Evolutionary conservation across 2,113 vertebrate genomes (phyloP).

Genomic region (Oryzias woworae): DNA sequence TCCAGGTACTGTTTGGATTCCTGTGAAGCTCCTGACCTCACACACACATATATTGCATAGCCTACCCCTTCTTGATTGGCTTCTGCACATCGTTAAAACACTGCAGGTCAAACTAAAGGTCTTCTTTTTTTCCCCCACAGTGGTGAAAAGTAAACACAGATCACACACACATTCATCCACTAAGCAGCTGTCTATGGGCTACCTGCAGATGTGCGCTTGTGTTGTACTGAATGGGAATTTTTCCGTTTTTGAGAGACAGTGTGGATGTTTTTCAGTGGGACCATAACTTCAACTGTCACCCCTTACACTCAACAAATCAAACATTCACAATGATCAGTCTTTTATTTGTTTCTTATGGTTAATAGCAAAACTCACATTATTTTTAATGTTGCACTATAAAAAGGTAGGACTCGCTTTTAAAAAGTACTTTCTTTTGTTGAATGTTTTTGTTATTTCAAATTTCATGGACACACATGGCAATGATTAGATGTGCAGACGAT

Average conservation of each 20-base stretch:
- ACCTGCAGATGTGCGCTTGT: slow-evolving; percentile 33
- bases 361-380: no score
- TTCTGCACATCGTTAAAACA: slow-evolving; percentile 4
- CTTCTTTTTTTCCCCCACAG: slow-evolving; percentile 10
- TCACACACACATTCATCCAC: slow-evolving; percentile 27
- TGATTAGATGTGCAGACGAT: slow-evolving; percentile 31
- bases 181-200: slow-evolving; percentile 46
- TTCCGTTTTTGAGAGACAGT: no score
- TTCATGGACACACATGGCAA: slow-evolving; percentile 33
- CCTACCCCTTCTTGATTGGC: background rate
- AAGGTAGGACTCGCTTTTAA: background rate
- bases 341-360: no score
- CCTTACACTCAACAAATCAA: slow-evolving; percentile 20
- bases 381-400: background rate
- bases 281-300: slow-evolving; percentile 31
- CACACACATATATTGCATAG: background rate
- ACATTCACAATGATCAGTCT: slow-evolving; percentile 3
- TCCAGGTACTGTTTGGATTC: slow-evolving; percentile 64
- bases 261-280: slow-evolving; percentile 19
- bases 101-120: slow-evolving; percentile 6
- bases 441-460: background rate
- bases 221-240: background rate
- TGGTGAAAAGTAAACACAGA: slow-evolving; percentile 28
- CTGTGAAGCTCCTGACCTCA: slow-evolving; percentile 6
- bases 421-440: background rate